Percentiles rank a stretch among this genome's conserved stretches.
phyloP scores from a whole-genome alignment of 2,888 invertebrate species.

The Hyposoter dolosus region DNA sequence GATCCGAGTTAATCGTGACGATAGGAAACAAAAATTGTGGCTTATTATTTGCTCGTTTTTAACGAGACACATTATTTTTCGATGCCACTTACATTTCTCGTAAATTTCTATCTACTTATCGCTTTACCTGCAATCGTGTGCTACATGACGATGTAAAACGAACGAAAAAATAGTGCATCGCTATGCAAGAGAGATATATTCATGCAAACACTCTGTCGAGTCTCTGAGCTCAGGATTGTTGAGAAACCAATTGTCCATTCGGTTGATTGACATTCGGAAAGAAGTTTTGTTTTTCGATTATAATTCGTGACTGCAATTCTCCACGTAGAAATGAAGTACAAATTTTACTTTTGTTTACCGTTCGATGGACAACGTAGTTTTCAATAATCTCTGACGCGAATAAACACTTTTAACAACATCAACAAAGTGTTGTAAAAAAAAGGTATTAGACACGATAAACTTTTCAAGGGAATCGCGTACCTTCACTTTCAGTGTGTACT shows the following conservation, averaged over 20 bases:
- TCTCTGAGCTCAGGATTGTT: not conserved
- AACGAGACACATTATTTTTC: conserved; percentile 31
- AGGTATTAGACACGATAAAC: conserved; percentile 21
- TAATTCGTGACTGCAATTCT: no score
- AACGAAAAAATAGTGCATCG: conserved; percentile 20
- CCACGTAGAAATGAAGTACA: no score
- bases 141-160: conserved; percentile 37
- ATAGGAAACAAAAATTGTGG: conserved; percentile 62
- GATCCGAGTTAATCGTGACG: conserved; percentile 78
- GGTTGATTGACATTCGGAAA: not conserved
- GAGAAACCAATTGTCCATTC: not conserved
- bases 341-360: not conserved
- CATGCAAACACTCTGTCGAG: conserved; percentile 2
- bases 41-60: conserved; percentile 61
- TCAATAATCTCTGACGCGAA: not conserved
- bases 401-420: conserved; percentile 8
- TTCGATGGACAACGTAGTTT: not conserved
- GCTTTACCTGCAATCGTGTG: conserved; percentile 54
- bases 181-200: conserved; percentile 7
- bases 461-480: conserved; percentile 51
- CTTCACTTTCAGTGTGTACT: conserved; percentile 17
- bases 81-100: conserved; percentile 59
- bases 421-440: conserved; percentile 22
- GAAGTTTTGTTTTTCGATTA: not conserved
- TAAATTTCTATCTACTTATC: conserved; percentile 45